Evolutionary conservation across 1,140 invertebrate species (phyloP).

Genomic region (Choristoneura fumiferana): DNA sequence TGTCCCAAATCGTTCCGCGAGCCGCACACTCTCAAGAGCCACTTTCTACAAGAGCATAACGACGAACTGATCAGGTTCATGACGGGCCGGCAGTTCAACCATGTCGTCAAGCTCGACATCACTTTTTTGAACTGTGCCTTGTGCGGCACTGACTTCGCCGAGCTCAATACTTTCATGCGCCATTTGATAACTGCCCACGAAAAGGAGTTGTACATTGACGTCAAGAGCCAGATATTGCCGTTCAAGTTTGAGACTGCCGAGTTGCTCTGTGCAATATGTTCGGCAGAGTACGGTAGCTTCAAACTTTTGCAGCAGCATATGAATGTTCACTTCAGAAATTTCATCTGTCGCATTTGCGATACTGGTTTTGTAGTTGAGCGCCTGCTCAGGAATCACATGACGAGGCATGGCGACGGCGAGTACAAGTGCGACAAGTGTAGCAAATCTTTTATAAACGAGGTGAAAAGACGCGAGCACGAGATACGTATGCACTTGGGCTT

Average conservation of each 20-base stretch:
- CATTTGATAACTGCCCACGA: constrained; percentile 41
- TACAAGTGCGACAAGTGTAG: constrained; percentile 10
- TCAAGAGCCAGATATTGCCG: constrained; percentile 47
- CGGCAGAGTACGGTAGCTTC: not conserved
- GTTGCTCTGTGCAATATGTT: constrained; percentile 40
- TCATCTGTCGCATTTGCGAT: constrained; percentile 43
- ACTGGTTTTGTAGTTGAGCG: constrained; percentile 60
- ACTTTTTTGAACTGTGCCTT: constrained; percentile 46
- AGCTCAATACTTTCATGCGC: constrained; percentile 28
- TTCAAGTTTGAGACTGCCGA: constrained; percentile 40
- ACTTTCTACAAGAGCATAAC: constrained; percentile 54
- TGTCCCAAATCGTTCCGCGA: constrained; percentile 45
- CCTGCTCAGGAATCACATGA: constrained; percentile 67
- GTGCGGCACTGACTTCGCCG: constrained; percentile 30
- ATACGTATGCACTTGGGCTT: not conserved
- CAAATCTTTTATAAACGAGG: constrained; percentile 5
- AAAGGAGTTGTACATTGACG: constrained; percentile 33
- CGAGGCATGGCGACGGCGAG: constrained; percentile 72
- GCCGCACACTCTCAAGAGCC: constrained; percentile 47
- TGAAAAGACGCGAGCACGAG: constrained; percentile 14
- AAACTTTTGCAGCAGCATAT: constrained; percentile 47
- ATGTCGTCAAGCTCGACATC: constrained; percentile 53
- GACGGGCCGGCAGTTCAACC: constrained; percentile 22
- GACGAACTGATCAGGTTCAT: constrained; percentile 46
- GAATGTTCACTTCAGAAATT: constrained; percentile 50